These are phyloP conservation scores for Crotalus tigris DNA, from an alignment of 2,113 vertebrate species.

Conservation along the genomic window DNA sequence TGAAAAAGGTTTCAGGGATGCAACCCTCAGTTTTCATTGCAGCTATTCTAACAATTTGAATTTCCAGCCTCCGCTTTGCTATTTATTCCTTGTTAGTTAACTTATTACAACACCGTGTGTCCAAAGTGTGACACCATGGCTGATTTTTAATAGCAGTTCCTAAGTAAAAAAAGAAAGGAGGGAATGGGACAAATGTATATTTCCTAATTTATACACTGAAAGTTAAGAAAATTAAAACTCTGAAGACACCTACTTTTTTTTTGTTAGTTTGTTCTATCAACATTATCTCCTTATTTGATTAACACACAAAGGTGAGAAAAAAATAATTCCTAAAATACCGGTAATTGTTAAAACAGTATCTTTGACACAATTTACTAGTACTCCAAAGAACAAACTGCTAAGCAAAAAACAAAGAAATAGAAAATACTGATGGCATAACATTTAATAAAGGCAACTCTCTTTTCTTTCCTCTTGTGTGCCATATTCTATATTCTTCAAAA, in stretches of 20 bases:
- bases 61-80: conserved; percentile 35
- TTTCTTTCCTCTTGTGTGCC: not conserved
- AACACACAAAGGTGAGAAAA: conserved; percentile 38
- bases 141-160: conserved; percentile 1
- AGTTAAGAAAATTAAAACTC: conserved; percentile 37
- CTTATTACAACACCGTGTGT: conserved; percentile 16
- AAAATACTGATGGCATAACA: not conserved
- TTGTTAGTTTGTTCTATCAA: conserved; percentile 44
- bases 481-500: not conserved
- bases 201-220: conserved; percentile 26
- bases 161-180: conserved; percentile 17
- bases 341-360: conserved; percentile 4
- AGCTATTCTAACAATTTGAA: not conserved
- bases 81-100: conserved; percentile 40
- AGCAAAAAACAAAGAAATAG: not conserved
- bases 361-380: conserved; percentile 36
- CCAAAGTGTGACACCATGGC: not conserved
- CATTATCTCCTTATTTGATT: conserved; percentile 46
- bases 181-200: conserved; percentile 4
- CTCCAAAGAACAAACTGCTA: conserved; percentile 26
- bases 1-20: not conserved
- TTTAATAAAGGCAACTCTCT: not conserved
- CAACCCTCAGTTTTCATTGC: not conserved
- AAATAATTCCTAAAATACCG: conserved; percentile 46
- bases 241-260: conserved; percentile 35